A percentile compares a stretch with the other conserved stretches of the same genome.
These are phyloP conservation scores for Zosterops pallidus DNA, from an alignment of 2,113 vertebrate genomes.

Conservation along the genomic window DNA sequence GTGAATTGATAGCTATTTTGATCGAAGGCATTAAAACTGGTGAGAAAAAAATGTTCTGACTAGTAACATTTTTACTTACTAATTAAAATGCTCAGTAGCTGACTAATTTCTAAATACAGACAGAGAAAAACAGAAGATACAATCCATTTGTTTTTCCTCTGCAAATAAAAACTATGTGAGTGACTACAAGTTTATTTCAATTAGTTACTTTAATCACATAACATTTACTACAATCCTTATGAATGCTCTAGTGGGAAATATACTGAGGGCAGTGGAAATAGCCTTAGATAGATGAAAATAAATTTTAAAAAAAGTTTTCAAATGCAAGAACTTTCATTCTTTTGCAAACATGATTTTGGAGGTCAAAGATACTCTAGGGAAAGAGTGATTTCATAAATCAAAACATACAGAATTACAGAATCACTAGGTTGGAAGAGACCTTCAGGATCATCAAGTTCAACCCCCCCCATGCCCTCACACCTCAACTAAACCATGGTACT, in stretches of 20 bases:
- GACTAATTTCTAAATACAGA: background rate
- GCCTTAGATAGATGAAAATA: background rate
- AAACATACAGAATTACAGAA: background rate
- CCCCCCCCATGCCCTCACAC: background rate
- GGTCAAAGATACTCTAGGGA: background rate
- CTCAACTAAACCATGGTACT: background rate
- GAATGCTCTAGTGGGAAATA: background rate
- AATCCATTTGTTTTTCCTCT: background rate
- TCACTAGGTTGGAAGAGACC: background rate
- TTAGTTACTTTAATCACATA: background rate
- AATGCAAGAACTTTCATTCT: background rate
- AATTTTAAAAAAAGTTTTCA: background rate
- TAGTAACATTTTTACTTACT: background rate
- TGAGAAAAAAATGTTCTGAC: background rate
- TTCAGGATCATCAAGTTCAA: background rate
- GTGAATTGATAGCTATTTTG: background rate
- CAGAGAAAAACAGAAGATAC: background rate
- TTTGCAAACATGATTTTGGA: background rate
- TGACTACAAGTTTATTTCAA: background rate
- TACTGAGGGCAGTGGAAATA: background rate
- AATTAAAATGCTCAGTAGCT: background rate
- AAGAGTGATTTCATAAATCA: background rate
- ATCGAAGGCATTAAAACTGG: background rate
- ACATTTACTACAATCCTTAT: background rate
- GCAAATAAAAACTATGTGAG: background rate